Evolutionary conservation across 2,888 invertebrate genomes (phyloP).

Genomic region (Eremobia ochroleuca): DNA sequence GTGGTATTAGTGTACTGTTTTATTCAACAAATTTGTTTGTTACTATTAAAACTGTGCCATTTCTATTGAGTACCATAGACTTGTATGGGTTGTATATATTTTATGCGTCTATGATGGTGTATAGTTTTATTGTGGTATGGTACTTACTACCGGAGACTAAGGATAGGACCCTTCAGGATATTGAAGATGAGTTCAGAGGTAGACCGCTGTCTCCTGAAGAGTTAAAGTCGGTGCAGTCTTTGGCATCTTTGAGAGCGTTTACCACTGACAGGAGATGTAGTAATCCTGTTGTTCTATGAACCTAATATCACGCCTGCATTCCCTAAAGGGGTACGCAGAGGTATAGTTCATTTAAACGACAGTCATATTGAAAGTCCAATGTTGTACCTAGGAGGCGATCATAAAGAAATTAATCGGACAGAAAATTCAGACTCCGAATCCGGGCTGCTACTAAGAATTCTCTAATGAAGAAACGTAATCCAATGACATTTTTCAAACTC

Average conservation of each 20-base stretch:
- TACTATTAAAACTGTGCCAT: constrained; percentile 81
- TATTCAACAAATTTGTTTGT: constrained; percentile 80
- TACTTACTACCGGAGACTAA: constrained; percentile 83
- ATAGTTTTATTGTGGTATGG: constrained; percentile 77
- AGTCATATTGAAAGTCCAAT: background rate
- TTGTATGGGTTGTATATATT: constrained; percentile 79
- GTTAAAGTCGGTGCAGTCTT: constrained; percentile 65
- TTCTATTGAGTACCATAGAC: constrained; percentile 74
- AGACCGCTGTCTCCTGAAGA: constrained; percentile 67
- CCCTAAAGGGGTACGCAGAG: background rate
- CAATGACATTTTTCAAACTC: background rate
- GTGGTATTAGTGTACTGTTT: constrained; percentile 81
- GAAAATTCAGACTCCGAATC: background rate
- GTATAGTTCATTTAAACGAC: background rate
- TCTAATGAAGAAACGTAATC: background rate
- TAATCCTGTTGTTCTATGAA: constrained; percentile 56
- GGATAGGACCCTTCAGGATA: constrained; percentile 84
- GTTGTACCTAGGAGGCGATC: background rate
- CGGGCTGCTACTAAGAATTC: background rate
- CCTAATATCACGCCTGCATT: background rate
- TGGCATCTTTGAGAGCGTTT: constrained; percentile 60
- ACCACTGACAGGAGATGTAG: constrained; percentile 63
- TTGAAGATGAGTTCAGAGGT: constrained; percentile 85
- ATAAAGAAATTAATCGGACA: background rate
- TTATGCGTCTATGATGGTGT: constrained; percentile 76